These are phyloP conservation scores for Pherbina coryleti DNA, from an alignment of 2,888 invertebrate genomes.

Conservation along the genomic window DNA sequence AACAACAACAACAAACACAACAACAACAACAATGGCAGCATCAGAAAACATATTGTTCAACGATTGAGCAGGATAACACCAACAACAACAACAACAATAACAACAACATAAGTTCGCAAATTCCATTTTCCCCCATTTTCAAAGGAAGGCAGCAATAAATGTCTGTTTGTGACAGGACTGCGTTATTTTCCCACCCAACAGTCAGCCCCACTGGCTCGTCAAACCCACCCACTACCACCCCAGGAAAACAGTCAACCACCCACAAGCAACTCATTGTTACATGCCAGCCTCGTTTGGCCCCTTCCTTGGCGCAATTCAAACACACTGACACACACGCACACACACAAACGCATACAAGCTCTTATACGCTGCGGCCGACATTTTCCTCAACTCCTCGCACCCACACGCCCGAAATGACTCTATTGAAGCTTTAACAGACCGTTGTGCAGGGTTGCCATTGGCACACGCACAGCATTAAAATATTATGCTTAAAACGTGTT, in stretches of 20 bases:
- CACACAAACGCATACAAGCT: neutral
- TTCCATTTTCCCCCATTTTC: slow-evolving; percentile 20
- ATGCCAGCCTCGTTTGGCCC: neutral
- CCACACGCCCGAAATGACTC: neutral
- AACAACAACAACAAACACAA: slow-evolving; percentile 10
- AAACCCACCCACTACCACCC: neutral
- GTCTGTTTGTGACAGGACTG: slow-evolving; percentile 38
- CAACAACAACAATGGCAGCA: neutral
- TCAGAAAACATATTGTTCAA: slow-evolving; percentile 21
- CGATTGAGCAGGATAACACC: slow-evolving; percentile 9
- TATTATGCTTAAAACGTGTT: neutral
- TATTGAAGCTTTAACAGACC: neutral
- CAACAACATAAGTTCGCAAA: slow-evolving; percentile 26
- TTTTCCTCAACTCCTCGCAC: neutral
- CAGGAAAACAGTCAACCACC: neutral
- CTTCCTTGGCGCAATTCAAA: neutral
- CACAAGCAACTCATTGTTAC: neutral
- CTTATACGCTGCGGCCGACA: neutral
- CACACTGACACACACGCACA: neutral
- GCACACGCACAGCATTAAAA: slow-evolving; percentile 4
- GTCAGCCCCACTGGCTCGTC: neutral
- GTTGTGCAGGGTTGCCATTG: slow-evolving; percentile 18
- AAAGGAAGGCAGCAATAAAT: slow-evolving; percentile 30
- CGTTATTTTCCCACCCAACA: slow-evolving; percentile 9
- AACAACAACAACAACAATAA: slow-evolving; percentile 23